Conservation (phyloP, 2,888 invertebrate species). For the Oconnorella tubifera region DNA sequence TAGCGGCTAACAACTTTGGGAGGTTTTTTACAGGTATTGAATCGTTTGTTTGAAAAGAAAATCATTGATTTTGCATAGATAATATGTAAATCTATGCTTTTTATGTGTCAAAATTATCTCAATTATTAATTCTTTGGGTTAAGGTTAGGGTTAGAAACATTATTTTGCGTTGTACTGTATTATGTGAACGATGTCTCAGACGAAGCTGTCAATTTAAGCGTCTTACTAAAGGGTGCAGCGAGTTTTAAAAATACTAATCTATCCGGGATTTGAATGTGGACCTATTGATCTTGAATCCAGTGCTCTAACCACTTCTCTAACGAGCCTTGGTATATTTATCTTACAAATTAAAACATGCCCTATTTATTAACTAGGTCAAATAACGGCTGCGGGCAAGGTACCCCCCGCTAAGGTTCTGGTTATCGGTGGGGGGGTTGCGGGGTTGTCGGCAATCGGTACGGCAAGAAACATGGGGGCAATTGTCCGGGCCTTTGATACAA, state of each 20-base stretch:
- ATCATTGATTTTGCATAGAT: conserved; percentile 1
- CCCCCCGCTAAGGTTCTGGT: conserved; percentile 83
- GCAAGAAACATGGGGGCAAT: conserved; percentile 84
- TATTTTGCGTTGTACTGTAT: too few species aligned
- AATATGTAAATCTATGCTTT: neutral
- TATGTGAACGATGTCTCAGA: too few species aligned
- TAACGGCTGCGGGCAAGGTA: conserved; percentile 81
- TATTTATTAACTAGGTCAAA: too few species aligned
- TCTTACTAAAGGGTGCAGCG: too few species aligned
- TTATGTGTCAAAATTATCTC: neutral
- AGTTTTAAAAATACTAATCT: too few species aligned
- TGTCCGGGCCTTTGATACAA: conserved; percentile 80
- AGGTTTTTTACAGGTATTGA: conserved; percentile 75
- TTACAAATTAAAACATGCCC: too few species aligned
- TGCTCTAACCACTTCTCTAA: too few species aligned
- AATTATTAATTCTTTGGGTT: too few species aligned
- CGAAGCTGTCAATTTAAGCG: too few species aligned
- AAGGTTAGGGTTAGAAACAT: neutral
- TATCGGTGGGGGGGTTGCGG: conserved; percentile 85
- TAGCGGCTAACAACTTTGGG: conserved; percentile 85
- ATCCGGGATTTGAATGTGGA: too few species aligned
- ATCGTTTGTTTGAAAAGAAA: neutral
- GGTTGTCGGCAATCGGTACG: conserved; percentile 78
- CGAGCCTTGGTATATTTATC: too few species aligned
- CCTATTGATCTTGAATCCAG: too few species aligned